Evolutionary conservation across 2,888 invertebrate genomes (phyloP), one percentile per base, ranked within the genome.

Genomic region (Tridacna crocea): DNA sequence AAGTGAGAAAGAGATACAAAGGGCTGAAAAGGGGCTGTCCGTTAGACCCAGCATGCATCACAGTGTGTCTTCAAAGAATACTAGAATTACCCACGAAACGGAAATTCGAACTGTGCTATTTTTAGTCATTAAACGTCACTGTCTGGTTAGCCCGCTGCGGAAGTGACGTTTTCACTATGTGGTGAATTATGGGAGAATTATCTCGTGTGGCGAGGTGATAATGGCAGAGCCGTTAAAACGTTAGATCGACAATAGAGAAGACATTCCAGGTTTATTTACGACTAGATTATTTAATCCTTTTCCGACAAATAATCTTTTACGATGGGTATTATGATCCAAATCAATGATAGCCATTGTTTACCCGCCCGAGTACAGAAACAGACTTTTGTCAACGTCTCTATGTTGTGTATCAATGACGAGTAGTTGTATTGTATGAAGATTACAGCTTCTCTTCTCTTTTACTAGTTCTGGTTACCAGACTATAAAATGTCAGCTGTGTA

Each of bases 161-260:
- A 70, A 70, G 70, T 70, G 70, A 70, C 70, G 70, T 70, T 70
- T 70, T 70, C 70, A 70, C 70, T 70, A 70, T 70, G 70, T n/a
- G 51, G 70, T 70, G 70, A 70, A 70, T 70, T 70, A 70, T 70
- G 70, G 70, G 51, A 70, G 51, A 24, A 70, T 70, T 70, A 70
- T 70, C n/a, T 70, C 70, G 70, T 70, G 70, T 51, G 70, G 70
- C 15, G 70, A 11, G 22, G 24, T 51, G 70, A 70, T 70, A 70
- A 70, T 47, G 47, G 51, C 13, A 48, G 26, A 22, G 51, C 51
- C 51, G 70, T 70, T 70, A 70, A 70, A 70, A 70, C 47, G 70
- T 51, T 70, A 51, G 51, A 51, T 3, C 11, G 51, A 70, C 47
- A 70, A 70, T 51, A 26, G 22, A n/a, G 70, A 51, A 26, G 70